Evolutionary conservation across 2,113 vertebrate species (phyloP), one percentile per base, ranked within the genome.

Genomic region (Brachirus orientalis): DNA sequence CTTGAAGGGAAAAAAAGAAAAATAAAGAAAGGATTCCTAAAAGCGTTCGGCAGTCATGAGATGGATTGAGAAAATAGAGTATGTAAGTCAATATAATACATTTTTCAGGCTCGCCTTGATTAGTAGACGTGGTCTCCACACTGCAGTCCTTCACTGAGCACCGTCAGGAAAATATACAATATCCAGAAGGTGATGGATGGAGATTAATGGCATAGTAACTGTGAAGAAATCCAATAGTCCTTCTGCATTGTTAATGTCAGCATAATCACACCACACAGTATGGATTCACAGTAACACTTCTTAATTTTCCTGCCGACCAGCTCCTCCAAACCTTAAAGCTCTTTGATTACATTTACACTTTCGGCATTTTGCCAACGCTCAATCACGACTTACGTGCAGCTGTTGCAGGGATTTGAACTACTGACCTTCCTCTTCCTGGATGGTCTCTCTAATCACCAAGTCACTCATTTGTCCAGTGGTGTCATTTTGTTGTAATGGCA

Each of bases 281-380:
- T 78, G 10, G 71, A 78, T 75, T 28, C 4, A 28, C 33, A 28
- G 53, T 4, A 3, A 17, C 2, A 22, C 33, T 36, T 72, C 54
- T 46, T 52, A 19, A 20, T 41, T 68, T 56, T 19, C 37, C 7
- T 8, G 46, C 6, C 56, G 3, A 37, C 16, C 7, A 9, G 19
- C 54, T 75, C 43, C 20, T 53, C 63, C 17, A 5, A 57, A 56
- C 7, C 70, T 54, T 10, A 69, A 55, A 69, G 43, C 18, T 28
- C 16, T 22, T 35, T 69, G 52, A 62, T 72, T 74, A 40, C 62
- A 68, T 79, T 79, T 80, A 28, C 73, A 75, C 77, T 69, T 57
- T 6, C 8, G 69, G 72, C 75, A 0, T 19, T 17, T 9, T 12
- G 76, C 79, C 79, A 73, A 7, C 36, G 0, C 2, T 40, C 36